Conservation (phyloP, 2,888 invertebrate species). For the Eilema caniola region DNA sequence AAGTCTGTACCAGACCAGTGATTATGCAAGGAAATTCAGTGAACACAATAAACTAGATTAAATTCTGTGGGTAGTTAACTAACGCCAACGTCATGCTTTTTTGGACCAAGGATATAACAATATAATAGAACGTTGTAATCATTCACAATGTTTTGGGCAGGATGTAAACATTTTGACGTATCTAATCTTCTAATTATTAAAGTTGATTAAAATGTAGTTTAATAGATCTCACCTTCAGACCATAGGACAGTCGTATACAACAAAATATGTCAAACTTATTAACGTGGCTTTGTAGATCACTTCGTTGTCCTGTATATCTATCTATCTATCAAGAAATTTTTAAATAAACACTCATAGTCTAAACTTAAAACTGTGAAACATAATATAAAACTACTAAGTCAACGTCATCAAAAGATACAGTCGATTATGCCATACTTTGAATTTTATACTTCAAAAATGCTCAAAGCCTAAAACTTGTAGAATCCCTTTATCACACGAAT, state of each 20-base stretch:
- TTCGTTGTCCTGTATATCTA: background rate
- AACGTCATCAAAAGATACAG: background rate
- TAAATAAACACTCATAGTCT: too few species aligned
- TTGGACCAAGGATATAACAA: background rate
- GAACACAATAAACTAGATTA: conserved; percentile 32
- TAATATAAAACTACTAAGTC: background rate
- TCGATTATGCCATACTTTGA: background rate
- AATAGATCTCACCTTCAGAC: too few species aligned
- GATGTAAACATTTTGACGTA: background rate
- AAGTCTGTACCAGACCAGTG: conserved; percentile 25
- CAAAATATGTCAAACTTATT: too few species aligned
- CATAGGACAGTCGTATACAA: too few species aligned
- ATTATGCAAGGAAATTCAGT: conserved; percentile 45
- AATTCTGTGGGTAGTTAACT: conserved; percentile 20
- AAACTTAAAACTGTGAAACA: too few species aligned
- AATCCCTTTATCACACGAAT: background rate
- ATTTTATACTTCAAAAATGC: background rate
- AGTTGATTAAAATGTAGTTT: too few species aligned
- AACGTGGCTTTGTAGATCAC: background rate
- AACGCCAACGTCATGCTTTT: conserved; percentile 18
- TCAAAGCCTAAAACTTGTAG: background rate
- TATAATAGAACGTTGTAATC: background rate
- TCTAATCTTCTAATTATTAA: too few species aligned
- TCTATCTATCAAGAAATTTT: background rate
- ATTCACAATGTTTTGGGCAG: too few species aligned